phyloP scores from a whole-genome alignment of 2,888 invertebrate genomes.

The Hyppa rectilinea region DNA sequence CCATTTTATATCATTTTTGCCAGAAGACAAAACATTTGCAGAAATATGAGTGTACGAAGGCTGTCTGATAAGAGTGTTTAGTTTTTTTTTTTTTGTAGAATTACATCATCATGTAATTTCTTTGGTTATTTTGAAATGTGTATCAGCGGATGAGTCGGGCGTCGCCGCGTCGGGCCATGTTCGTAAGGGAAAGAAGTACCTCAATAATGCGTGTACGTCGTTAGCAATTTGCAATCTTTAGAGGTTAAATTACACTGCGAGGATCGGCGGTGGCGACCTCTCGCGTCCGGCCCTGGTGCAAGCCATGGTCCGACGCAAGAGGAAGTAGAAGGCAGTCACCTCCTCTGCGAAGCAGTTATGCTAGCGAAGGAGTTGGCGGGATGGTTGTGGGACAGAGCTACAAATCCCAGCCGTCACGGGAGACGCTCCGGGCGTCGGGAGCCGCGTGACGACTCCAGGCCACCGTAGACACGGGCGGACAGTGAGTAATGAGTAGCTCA shows the following conservation, averaged over 20 bases:
- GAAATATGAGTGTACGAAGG: constrained; percentile 39
- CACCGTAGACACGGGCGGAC: no score
- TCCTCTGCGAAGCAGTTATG: no score
- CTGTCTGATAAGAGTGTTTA: constrained; percentile 39
- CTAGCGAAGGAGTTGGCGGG: no score
- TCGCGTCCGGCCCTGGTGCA: no score
- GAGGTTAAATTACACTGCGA: not conserved
- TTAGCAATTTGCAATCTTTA: not conserved
- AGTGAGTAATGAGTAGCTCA: no score
- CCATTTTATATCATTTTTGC: constrained; percentile 35
- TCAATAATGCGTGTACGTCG: constrained; percentile 3
- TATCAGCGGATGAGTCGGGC: constrained; percentile 3
- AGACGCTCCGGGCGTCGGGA: no score
- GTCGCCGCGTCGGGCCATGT: not conserved
- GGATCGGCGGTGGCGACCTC: no score
- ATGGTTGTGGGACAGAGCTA: no score
- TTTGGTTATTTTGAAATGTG: constrained; percentile 41
- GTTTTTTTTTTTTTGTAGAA: constrained; percentile 35
- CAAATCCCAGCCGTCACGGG: no score
- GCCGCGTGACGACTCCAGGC: no score
- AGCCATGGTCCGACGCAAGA: no score
- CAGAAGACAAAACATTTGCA: constrained; percentile 19
- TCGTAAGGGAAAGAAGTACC: not conserved
- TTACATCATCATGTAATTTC: constrained; percentile 50
- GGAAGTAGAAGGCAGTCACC: no score